Conservation (phyloP, 2,797 vertebrate species). For the Malacoctenus gilli region DNA sequence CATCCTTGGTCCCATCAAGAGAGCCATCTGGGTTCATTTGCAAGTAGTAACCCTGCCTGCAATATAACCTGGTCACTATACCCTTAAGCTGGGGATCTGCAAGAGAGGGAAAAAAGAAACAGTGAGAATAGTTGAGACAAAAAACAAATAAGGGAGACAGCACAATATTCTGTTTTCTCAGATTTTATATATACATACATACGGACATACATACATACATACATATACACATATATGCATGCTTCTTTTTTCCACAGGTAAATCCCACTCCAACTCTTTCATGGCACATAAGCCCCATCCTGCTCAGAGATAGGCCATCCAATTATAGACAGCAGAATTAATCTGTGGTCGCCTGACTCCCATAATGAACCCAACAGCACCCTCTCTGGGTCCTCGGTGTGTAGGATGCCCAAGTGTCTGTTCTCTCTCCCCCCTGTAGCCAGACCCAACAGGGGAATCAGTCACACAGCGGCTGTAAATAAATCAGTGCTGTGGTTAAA, state of each 20-base stretch:
- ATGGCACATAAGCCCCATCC: conserved; percentile 52
- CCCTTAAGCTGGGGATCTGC: conserved; percentile 99
- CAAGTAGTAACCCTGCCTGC: conserved; percentile 99
- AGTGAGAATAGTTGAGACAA: conserved; percentile 5
- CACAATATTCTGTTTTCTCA: too few species aligned
- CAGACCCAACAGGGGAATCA: conserved; percentile 46
- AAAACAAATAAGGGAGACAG: too few species aligned
- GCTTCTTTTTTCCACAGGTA: too few species aligned
- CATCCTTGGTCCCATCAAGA: conserved; percentile 99
- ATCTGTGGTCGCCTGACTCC: conserved; percentile 62
- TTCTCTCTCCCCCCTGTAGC: conserved; percentile 29
- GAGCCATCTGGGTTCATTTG: conserved; percentile 99
- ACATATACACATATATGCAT: too few species aligned
- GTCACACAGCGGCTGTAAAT: conserved; percentile 42
- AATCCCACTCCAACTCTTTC: conserved; percentile 35
- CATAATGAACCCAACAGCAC: conserved; percentile 76
- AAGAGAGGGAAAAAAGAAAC: conserved; percentile 60
- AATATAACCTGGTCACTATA: conserved; percentile 99
- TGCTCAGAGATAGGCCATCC: conserved; percentile 65
- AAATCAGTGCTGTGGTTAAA: conserved; percentile 37
- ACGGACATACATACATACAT: too few species aligned
- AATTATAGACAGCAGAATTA: conserved; percentile 70
- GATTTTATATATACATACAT: too few species aligned
- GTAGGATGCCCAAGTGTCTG: conserved; percentile 41
- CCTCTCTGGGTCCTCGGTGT: conserved; percentile 67